Conservation (phyloP, 1,140 invertebrate genomes). For the Drosophila sproati region DNA sequence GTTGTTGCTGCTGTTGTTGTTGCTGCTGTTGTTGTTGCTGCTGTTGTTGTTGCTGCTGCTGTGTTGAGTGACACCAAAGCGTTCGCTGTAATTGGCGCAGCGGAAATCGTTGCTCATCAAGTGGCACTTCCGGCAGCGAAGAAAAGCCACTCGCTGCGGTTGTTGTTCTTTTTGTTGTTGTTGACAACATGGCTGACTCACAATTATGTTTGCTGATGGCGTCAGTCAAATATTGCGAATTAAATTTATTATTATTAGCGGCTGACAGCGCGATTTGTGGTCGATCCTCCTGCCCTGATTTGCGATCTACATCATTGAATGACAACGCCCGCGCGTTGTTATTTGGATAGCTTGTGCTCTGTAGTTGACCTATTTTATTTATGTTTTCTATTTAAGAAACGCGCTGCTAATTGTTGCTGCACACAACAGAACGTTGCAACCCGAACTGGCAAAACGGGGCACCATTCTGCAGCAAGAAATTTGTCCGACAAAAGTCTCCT, state of each 20-base stretch:
- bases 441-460: constrained; percentile 54
- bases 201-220: constrained; percentile 44
- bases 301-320: constrained; percentile 13
- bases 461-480: constrained; percentile 57
- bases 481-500: constrained; percentile 43
- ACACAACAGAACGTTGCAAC: constrained; percentile 68
- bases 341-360: constrained; percentile 33
- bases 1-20: neutral
- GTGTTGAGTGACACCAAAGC: constrained; percentile 1
- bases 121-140: constrained; percentile 55
- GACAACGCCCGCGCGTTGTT: constrained; percentile 24
- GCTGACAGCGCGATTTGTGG: constrained; percentile 37
- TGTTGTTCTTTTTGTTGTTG: constrained; percentile 25
- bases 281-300: constrained; percentile 20
- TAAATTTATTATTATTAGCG: constrained; percentile 62
- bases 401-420: constrained; percentile 52
- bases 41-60: constrained; percentile 6
- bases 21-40: neutral
- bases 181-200: constrained; percentile 62
- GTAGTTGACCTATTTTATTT: constrained; percentile 65
- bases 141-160: constrained; percentile 13
- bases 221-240: constrained; percentile 42
- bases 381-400: constrained; percentile 10
- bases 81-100: constrained; percentile 4
- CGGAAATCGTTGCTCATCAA: constrained; percentile 52